Base-by-base conservation (phyloP, 2,113 vertebrate genomes). In the Spea multiplicata region DNA sequence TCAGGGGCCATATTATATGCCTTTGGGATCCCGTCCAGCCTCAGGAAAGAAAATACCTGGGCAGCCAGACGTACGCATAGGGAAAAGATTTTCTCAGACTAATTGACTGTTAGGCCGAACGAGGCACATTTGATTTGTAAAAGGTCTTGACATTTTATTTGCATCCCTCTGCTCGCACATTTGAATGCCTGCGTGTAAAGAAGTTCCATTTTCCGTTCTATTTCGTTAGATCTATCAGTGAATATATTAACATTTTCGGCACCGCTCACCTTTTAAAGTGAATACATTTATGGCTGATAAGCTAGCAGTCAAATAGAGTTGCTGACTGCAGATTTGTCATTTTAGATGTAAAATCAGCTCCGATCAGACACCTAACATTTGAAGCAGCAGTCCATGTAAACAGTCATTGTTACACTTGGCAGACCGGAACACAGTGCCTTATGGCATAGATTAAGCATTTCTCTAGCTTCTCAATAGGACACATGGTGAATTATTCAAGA, bases 141-240 rank as follows among this genome's bases (percentile, higher is more conserved):
- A 79, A 79, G 70, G 76, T 73, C 76, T 79, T 79, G 76, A 79
- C 76, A 73, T 79, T 79, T 79, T 79, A 73, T 79, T 79, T 79
- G 69, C 61, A 49, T 73, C 61, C 61, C 45, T 14, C 47, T 49
- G 55, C 49, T 16, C 47, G 44, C 50, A 72, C 50, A 73, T 79
- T 79, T 44, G 45, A 73, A 49, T 66, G 49, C 47, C 6, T 8
- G 50, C 50, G n/a, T 50, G 64, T 73, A 55, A 52, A 79, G 52
- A 55, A 17, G 69, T 53, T 57, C 72, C 76, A 73, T 66, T 66
- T 79, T 30, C 48, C 50, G 16, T 73, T 79, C 49, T 66, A 64
- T 66, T 52, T 30, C 59, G 64, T 62, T 78, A 55, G 45, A 68
- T 52, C 68, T 47, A 73, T 65, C 76, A 73, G 30, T 57, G 76